Evolutionary conservation across 2,888 invertebrate species (phyloP).

Genomic region (Sinelater perroti): DNA sequence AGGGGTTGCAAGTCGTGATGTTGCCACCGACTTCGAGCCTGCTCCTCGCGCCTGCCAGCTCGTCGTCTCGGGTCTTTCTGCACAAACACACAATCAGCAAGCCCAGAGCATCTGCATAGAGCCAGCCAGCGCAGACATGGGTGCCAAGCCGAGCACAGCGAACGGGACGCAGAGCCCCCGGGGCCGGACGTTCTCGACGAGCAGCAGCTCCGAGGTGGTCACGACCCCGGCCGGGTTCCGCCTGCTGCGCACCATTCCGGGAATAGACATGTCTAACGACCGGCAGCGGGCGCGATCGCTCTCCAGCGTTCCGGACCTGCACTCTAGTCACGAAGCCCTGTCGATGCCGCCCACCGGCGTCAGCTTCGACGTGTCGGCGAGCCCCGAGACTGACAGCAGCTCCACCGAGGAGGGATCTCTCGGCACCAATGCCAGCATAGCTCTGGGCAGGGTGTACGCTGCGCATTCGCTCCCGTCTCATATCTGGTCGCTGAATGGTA

Average conservation of each 20-base stretch:
- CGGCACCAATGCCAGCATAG: slow-evolving; percentile 62
- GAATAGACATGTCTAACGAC: slow-evolving; percentile 78
- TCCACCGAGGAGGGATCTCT: slow-evolving; percentile 71
- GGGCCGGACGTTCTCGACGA: slow-evolving; percentile 77
- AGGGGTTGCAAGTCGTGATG: slow-evolving; percentile 58
- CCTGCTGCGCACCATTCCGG: slow-evolving; percentile 74
- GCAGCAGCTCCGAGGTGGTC: slow-evolving; percentile 73
- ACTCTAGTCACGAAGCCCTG: slow-evolving; percentile 65
- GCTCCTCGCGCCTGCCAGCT: slow-evolving; percentile 55
- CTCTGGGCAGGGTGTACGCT: slow-evolving; percentile 82
- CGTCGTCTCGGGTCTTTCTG: slow-evolving; percentile 21
- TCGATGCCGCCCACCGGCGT: slow-evolving; percentile 70
- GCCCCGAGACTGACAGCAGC: slow-evolving; percentile 73
- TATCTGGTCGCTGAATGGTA: slow-evolving; percentile 92
- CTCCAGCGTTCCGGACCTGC: slow-evolving; percentile 83
- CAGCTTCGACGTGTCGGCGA: slow-evolving; percentile 71
- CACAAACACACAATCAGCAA: slow-evolving; percentile 50
- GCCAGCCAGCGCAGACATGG: too few relatives aligned
- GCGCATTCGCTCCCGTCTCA: slow-evolving; percentile 91
- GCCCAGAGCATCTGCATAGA: slow-evolving; percentile 21
- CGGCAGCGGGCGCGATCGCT: slow-evolving; percentile 84
- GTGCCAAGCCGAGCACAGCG: slow-evolving; percentile 84
- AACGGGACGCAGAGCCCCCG: slow-evolving; percentile 78
- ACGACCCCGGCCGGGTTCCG: slow-evolving; percentile 71
- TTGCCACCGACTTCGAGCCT: slow-evolving; percentile 62